Evolutionary conservation across 2,888 invertebrate genomes (phyloP).

Genomic region (Ditula angustiorana): DNA sequence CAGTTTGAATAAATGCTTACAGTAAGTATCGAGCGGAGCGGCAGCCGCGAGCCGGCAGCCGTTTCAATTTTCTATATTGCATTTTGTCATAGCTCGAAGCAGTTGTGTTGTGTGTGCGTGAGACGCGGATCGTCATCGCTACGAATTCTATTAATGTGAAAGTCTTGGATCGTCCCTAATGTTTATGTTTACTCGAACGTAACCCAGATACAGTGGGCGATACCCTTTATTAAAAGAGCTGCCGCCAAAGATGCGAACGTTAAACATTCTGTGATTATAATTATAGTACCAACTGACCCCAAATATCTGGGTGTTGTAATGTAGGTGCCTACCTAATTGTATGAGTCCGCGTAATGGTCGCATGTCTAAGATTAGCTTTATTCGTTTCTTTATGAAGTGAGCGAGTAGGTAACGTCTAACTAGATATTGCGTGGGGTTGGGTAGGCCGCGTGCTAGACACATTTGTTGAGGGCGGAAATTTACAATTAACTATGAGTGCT

Average conservation of each 20-base stretch:
- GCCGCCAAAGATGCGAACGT: slow-evolving; percentile 35
- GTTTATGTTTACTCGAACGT: slow-evolving; percentile 68
- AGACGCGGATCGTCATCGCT: slow-evolving; percentile 20
- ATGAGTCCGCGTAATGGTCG: slow-evolving; percentile 17
- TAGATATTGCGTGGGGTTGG: not conserved
- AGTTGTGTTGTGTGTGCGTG: not conserved
- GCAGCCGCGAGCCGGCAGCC: not conserved
- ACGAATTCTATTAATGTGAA: slow-evolving; percentile 58
- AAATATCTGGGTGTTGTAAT: slow-evolving; percentile 33
- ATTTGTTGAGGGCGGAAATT: too few species aligned
- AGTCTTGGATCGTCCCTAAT: slow-evolving; percentile 54
- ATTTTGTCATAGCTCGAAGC: slow-evolving; percentile 3
- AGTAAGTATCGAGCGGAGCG: too few species aligned
- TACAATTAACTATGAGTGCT: too few species aligned
- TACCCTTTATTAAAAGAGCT: slow-evolving; percentile 48
- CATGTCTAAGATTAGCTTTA: slow-evolving; percentile 23
- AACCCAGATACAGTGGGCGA: slow-evolving; percentile 61
- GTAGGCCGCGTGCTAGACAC: not conserved
- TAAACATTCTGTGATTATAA: slow-evolving; percentile 38
- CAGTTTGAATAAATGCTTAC: too few species aligned
- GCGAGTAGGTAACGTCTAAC: not conserved
- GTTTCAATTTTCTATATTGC: slow-evolving; percentile 10
- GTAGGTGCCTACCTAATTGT: not conserved
- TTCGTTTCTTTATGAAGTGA: slow-evolving; percentile 11
- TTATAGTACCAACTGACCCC: slow-evolving; percentile 35